Evolutionary conservation across 2,113 vertebrate species (phyloP).

Genomic region (Thamnaconus septentrionalis): DNA sequence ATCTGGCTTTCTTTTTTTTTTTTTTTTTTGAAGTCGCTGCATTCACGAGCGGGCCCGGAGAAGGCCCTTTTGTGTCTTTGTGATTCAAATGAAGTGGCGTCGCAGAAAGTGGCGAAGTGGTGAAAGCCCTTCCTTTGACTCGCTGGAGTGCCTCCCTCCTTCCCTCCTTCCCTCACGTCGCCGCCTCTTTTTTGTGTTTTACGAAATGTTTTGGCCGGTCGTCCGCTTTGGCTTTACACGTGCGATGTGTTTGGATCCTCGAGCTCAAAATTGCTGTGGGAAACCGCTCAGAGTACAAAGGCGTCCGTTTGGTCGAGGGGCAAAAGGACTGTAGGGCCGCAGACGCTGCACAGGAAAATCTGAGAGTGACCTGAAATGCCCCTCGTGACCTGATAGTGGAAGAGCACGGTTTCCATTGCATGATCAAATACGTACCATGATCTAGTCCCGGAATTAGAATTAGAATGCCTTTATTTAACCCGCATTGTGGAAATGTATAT

Average conservation of each 20-base stretch:
- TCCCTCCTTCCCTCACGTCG: constrained; percentile 13
- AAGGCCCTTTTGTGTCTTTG: constrained; percentile 56
- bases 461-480: too few relatives aligned
- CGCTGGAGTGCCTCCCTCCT: constrained; percentile 1
- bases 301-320: neutral
- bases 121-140: constrained; percentile 10
- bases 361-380: too few relatives aligned
- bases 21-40: neutral
- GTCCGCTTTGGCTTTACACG: constrained; percentile 23
- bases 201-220: constrained; percentile 4
- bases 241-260: constrained; percentile 28
- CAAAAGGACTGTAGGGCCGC: too few relatives aligned
- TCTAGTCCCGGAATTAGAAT: too few relatives aligned
- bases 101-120: constrained; percentile 29
- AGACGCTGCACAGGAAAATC: too few relatives aligned
- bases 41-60: constrained; percentile 19
- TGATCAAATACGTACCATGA: too few relatives aligned
- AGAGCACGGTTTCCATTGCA: too few relatives aligned
- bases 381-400: too few relatives aligned
- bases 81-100: constrained; percentile 60
- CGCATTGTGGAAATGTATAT: too few relatives aligned
- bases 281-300: constrained; percentile 17
- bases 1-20: neutral
- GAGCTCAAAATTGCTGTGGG: constrained; percentile 9
- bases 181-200: constrained; percentile 1